phyloP scores from a whole-genome alignment of 1,140 invertebrate genomes.

The Calliopsis andreniformis region DNA sequence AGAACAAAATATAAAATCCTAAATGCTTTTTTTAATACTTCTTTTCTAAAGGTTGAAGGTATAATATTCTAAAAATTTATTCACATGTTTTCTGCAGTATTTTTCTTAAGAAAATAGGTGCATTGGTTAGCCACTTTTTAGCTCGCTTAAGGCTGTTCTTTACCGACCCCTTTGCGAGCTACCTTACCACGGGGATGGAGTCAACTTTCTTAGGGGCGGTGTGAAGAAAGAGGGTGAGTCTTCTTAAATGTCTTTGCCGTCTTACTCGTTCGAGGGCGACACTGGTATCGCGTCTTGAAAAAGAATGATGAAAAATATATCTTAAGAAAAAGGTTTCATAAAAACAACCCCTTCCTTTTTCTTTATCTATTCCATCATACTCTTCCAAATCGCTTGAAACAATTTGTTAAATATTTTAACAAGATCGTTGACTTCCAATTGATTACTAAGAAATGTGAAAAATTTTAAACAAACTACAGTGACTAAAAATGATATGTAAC shows the following conservation, averaged over 20 bases:
- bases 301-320: constrained; percentile 43
- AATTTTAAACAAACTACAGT: too few relatives aligned
- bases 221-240: constrained; percentile 72
- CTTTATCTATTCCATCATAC: too few relatives aligned
- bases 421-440: too few relatives aligned
- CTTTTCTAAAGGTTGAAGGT: not conserved
- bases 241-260: constrained; percentile 79
- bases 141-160: constrained; percentile 24
- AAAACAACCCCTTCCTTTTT: too few relatives aligned
- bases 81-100: too few relatives aligned
- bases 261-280: constrained; percentile 78
- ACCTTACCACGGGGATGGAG: constrained; percentile 77
- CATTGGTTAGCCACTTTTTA: constrained; percentile 13
- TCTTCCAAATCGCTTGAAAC: too few relatives aligned
- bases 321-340: too few relatives aligned
- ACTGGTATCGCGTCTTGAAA: constrained; percentile 68
- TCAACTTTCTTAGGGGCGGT: constrained; percentile 75
- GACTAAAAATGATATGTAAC: too few relatives aligned
- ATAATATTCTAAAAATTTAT: too few relatives aligned
- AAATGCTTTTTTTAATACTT: constrained; percentile 27
- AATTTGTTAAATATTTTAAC: too few relatives aligned
- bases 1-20: not conserved
- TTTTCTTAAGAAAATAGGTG: not conserved
- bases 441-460: too few relatives aligned
- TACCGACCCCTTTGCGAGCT: constrained; percentile 74